These are phyloP conservation scores for Euproctis similis DNA, from an alignment of 2,888 invertebrate genomes.

Conservation along the genomic window DNA sequence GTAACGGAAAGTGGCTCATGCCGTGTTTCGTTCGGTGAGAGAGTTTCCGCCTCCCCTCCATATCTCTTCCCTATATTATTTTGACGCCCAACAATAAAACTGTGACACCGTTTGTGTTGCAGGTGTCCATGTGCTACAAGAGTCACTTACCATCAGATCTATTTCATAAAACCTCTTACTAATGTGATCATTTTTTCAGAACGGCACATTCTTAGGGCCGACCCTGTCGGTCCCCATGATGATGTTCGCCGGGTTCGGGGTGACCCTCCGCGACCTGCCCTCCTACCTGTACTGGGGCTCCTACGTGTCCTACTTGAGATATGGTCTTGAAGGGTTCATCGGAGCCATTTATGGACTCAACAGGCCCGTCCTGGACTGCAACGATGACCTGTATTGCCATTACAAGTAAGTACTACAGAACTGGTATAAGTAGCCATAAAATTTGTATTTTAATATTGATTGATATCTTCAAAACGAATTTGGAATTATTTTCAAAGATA, in stretches of 20 bases:
- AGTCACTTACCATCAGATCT: neutral
- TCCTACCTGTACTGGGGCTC: constrained; percentile 92
- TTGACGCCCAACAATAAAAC: no score
- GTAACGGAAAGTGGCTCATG: no score
- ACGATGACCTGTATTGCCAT: constrained; percentile 85
- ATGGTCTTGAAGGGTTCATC: constrained; percentile 91
- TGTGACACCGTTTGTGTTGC: no score
- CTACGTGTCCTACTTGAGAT: constrained; percentile 92
- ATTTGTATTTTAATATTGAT: no score
- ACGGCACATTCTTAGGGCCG: constrained; percentile 96
- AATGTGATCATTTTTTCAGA: constrained; percentile 78
- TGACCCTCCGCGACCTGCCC: constrained; percentile 90
- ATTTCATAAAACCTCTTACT: neutral
- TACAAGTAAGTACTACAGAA: constrained; percentile 79
- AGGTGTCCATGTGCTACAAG: neutral
- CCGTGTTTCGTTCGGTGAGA: no score
- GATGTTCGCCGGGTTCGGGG: constrained; percentile 98
- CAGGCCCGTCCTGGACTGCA: constrained; percentile 85
- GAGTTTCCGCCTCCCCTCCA: no score
- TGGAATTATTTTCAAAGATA: no score
- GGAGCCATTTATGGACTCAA: constrained; percentile 89
- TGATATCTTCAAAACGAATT: no score
- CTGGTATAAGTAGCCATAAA: no score
- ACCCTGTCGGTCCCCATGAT: constrained; percentile 94
- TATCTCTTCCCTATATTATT: no score